phyloP scores from a whole-genome alignment of 2,797 vertebrate species.

The Chloroceryle amazona region DNA sequence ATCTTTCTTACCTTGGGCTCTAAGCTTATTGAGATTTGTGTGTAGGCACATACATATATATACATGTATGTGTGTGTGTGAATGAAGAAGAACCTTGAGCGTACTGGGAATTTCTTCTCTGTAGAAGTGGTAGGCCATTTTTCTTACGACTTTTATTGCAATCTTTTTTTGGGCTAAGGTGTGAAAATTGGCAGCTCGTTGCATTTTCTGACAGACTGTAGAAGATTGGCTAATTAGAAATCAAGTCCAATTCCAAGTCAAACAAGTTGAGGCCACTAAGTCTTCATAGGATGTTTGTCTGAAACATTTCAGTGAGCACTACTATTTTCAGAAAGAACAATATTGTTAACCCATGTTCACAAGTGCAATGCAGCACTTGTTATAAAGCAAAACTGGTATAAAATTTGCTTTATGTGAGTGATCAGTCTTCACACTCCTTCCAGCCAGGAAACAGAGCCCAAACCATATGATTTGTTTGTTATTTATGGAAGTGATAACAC shows the following conservation, averaged over 20 bases:
- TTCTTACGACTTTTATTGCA: conserved; percentile 64
- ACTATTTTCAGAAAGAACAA: conserved; percentile 73
- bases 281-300: conserved; percentile 76
- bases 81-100: not conserved
- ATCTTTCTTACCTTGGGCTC: not conserved
- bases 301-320: conserved; percentile 68
- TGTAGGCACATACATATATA: fast-evolving
- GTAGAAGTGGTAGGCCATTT: conserved; percentile 51
- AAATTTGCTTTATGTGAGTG: conserved; percentile 47
- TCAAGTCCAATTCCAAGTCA: conserved; percentile 75
- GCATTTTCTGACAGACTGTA: conserved; percentile 69
- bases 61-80: not conserved
- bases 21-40: not conserved
- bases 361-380: conserved; percentile 18
- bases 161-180: conserved; percentile 63
- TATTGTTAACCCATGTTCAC: conserved; percentile 54
- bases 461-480: conserved; percentile 35
- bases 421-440: conserved; percentile 73
- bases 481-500: conserved; percentile 61
- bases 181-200: conserved; percentile 79
- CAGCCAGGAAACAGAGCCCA: conserved; percentile 60
- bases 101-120: not conserved
- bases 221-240: conserved; percentile 81
- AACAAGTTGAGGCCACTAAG: conserved; percentile 76
- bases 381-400: conserved; percentile 39